Conservation (phyloP, 2,888 invertebrate genomes). For the Empis livida region DNA sequence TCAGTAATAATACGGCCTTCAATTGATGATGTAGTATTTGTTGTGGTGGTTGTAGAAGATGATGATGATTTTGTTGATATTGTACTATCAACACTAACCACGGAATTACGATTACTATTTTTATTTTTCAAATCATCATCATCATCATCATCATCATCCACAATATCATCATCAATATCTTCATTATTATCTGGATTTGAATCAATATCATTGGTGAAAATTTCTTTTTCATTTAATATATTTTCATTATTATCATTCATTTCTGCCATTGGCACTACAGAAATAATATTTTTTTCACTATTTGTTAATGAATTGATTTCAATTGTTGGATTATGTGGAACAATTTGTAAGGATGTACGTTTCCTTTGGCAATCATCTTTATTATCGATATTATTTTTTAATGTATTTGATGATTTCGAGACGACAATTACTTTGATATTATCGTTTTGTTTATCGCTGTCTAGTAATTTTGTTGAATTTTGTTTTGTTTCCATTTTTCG, state of each 20-base stretch:
- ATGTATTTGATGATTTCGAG: constrained; percentile 31
- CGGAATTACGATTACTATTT: constrained; percentile 27
- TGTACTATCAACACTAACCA: constrained; percentile 33
- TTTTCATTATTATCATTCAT: no score
- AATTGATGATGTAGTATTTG: constrained; percentile 14
- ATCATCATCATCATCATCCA: constrained; percentile 9
- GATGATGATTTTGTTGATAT: constrained; percentile 19
- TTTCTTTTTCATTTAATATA: neutral
- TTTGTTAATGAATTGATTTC: neutral
- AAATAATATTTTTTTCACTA: constrained; percentile 10
- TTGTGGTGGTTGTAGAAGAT: constrained; percentile 17
- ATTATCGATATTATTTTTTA: constrained; percentile 33
- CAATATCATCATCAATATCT: no score
- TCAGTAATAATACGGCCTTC: constrained; percentile 19
- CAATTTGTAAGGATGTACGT: constrained; percentile 32
- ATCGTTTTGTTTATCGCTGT: constrained; percentile 16
- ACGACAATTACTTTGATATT: constrained; percentile 31
- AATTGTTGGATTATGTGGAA: constrained; percentile 21
- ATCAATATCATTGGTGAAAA: neutral
- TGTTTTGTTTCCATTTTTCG: no score
- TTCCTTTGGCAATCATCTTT: constrained; percentile 32
- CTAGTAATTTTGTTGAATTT: no score
- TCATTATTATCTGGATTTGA: no score
- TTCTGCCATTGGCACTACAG: no score
- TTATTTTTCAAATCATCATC: constrained; percentile 13